Base-by-base conservation (phyloP, 2,113 vertebrate species). In the Myiozetetes cayanensis region DNA sequence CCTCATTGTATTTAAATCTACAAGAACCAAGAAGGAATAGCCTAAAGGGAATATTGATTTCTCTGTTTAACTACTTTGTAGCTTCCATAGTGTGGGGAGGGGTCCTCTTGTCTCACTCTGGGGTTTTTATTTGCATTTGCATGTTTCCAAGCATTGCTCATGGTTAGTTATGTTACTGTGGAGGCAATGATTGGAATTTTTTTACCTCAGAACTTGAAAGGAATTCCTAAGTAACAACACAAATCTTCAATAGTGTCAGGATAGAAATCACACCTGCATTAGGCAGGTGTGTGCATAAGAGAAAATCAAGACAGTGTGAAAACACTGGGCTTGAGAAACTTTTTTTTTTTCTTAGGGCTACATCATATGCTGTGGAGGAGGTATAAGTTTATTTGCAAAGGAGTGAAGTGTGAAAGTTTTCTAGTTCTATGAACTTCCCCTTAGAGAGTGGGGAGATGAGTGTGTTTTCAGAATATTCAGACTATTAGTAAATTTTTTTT, bases 171-270 rank as follows among this genome's bases (percentile, higher is more conserved):
- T 8, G 5, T 77, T 78, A 75, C 63, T 86, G 31, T 78, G 72
- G 35, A 39, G 37, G 25, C n/a, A 87, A 33, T 84, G 37, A 37
- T 75, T 95, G 76, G 27, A 35, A 73, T 41, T 75, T 67, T 82
- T 92, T 92, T 33, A 47, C 43, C 35, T 90, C 15, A 21, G 68
- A 80, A 88, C 56, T 53, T 94, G 80, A 93, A 97, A 94, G 79
- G 43, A 25, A 47, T 86, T 81, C 35, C 15, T 35, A 39, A 94
- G 65, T 62, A 90, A 41, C 24, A 63, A 50, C 27, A 68, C 13
- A 33, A 49, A 61, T 52, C 73, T 89, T 95, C 49, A 89, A 0
- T 46, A 52, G 65, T 2, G 55, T 87, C 39, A 23, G 70, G 49
- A 41, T 58, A 84, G 66, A 81, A 88, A n/a, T 84, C 62, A 61